Conservation (phyloP, 2,797 vertebrate genomes). For the Helicolenus hilgendorfi region DNA sequence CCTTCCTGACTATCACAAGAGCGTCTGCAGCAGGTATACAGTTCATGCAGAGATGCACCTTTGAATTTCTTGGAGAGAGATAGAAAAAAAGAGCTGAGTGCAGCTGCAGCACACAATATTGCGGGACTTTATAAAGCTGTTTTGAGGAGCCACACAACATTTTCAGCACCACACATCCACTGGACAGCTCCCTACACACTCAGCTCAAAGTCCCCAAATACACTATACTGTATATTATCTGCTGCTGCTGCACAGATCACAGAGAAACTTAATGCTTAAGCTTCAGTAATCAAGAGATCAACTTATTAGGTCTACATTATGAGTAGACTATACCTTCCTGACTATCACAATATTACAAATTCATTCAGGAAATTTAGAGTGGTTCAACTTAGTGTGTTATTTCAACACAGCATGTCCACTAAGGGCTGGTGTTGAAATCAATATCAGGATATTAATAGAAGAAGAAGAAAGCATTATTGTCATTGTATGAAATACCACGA, state of each 20-base stretch:
- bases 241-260: not conserved
- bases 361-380: not conserved
- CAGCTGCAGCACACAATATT: no score
- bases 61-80: not conserved
- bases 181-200: conserved; percentile 81
- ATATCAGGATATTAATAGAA: not conserved
- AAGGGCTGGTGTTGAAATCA: not conserved
- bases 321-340: not conserved
- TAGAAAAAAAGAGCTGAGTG: not conserved
- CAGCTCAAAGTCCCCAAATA: not conserved
- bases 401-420: not conserved
- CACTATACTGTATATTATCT: no score
- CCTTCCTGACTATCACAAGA: conserved; percentile 8
- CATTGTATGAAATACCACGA: no score
- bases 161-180: conserved; percentile 82
- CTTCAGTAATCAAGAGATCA: not conserved
- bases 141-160: not conserved
- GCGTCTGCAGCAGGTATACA: conserved; percentile 92
- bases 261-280: not conserved
- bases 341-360: no score
- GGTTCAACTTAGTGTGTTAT: not conserved
- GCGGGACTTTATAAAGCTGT: no score
- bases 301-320: not conserved
- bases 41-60: not conserved
- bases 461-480: no score